A percentile compares a stretch with the other conserved stretches of the same genome.
Conservation (phyloP, 2,113 vertebrate genomes). For the Psilopogon haemacephalus region DNA sequence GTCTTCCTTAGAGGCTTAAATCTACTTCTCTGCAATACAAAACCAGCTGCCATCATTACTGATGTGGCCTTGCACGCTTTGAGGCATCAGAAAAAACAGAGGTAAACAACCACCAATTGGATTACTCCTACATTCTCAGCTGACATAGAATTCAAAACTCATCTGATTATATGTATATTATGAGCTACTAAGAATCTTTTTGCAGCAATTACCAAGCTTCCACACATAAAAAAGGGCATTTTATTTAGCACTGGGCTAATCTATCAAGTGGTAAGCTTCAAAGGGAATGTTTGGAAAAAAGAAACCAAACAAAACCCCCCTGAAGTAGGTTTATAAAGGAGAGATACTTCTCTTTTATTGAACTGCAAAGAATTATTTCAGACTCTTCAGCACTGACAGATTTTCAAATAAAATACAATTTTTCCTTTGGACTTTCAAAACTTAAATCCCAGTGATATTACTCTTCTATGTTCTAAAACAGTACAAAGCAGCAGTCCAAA, state of each 20-base stretch:
- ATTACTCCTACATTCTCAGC: slow-evolving; percentile 76
- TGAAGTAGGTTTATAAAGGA: slow-evolving; percentile 64
- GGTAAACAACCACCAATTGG: slow-evolving; percentile 71
- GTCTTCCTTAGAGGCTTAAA: neutral
- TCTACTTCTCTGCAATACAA: neutral
- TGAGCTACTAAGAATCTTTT: slow-evolving; percentile 89
- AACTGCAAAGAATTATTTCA: slow-evolving; percentile 56
- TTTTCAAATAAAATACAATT: slow-evolving; percentile 48
- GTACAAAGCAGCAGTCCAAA: neutral
- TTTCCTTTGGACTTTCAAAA: slow-evolving; percentile 25
- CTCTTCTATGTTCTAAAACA: neutral
- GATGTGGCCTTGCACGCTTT: neutral
- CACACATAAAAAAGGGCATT: slow-evolving; percentile 85
- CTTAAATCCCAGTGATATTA: neutral
- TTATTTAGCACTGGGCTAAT: slow-evolving; percentile 85
- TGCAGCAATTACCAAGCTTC: slow-evolving; percentile 94
- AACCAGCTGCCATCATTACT: neutral
- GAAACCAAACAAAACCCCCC: slow-evolving; percentile 37
- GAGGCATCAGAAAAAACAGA: slow-evolving; percentile 48
- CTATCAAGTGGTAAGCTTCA: slow-evolving; percentile 88
- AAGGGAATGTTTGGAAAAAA: slow-evolving; percentile 57
- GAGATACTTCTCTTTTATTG: slow-evolving; percentile 22
- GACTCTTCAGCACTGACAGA: slow-evolving; percentile 35
- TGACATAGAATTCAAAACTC: slow-evolving; percentile 83
- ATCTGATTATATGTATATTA: slow-evolving; percentile 95